phyloP scores from a whole-genome alignment of 2,888 invertebrate genomes.

The Tryphoninae sp. region DNA sequence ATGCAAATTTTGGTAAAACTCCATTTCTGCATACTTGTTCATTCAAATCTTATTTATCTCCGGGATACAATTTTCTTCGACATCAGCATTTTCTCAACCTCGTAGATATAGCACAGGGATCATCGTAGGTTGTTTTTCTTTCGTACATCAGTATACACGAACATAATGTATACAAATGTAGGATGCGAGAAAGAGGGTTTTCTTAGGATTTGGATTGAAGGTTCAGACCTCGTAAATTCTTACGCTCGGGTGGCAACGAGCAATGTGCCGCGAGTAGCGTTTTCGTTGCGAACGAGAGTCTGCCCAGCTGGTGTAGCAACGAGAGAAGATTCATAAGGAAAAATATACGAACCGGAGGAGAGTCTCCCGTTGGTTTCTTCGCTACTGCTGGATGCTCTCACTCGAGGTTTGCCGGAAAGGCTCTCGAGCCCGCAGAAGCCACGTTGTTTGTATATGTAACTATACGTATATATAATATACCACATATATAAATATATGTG shows the following conservation, averaged over 20 bases:
- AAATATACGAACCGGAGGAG: constrained; percentile 53
- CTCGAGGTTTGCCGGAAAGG: constrained; percentile 53
- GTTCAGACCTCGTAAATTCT: constrained; percentile 64
- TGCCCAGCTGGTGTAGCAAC: constrained; percentile 38
- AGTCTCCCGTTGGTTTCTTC: constrained; percentile 18
- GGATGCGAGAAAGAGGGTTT: constrained; percentile 27
- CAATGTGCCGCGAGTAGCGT: constrained; percentile 25
- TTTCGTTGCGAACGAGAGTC: constrained; percentile 28
- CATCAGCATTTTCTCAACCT: constrained; percentile 2
- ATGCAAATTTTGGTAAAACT: neutral
- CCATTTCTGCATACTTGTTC: neutral
- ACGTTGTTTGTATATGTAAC: constrained; percentile 25
- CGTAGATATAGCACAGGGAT: neutral
- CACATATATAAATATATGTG: constrained; percentile 4
- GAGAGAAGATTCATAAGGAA: constrained; percentile 60
- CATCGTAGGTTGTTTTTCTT: neutral
- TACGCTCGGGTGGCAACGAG: constrained; percentile 58
- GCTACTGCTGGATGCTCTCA: constrained; percentile 11
- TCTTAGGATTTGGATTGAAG: constrained; percentile 42
- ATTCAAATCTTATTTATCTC: neutral
- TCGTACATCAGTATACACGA: constrained; percentile 28
- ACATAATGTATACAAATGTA: constrained; percentile 36
- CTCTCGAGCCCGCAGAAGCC: constrained; percentile 53
- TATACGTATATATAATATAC: constrained; percentile 11
- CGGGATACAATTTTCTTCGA: neutral